Conservation (phyloP, 2,888 invertebrate genomes). For the Hydriomena furcata region DNA sequence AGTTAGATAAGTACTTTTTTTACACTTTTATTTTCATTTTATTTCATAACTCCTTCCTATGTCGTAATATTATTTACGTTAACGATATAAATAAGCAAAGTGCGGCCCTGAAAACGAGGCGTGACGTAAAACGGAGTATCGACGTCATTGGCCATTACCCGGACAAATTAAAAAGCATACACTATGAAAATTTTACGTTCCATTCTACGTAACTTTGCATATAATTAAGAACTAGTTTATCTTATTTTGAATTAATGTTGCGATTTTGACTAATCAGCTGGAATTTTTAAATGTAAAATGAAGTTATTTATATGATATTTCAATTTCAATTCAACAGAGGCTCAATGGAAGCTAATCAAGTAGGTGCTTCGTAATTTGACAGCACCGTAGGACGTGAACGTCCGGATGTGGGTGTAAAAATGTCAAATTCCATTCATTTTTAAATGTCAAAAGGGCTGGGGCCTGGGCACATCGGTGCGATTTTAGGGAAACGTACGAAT, state of each 20-base stretch:
- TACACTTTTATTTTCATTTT: constrained; percentile 26
- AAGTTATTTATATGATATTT: background rate
- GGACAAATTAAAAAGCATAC: constrained; percentile 42
- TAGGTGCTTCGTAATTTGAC: constrained; percentile 39
- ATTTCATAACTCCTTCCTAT: constrained; percentile 28
- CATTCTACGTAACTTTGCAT: constrained; percentile 43
- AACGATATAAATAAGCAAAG: constrained; percentile 65
- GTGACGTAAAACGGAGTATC: constrained; percentile 68
- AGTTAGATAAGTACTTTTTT: too few relatives aligned
- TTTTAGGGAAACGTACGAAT: constrained; percentile 51
- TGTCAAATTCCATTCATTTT: constrained; percentile 51
- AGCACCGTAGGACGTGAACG: constrained; percentile 45
- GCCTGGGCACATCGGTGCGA: constrained; percentile 56
- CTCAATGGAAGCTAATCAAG: background rate
- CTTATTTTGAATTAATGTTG: background rate
- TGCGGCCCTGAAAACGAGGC: constrained; percentile 77
- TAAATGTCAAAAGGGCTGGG: constrained; percentile 76
- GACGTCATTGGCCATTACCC: constrained; percentile 70
- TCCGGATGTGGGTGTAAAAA: constrained; percentile 53
- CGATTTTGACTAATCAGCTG: background rate
- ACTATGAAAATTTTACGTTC: constrained; percentile 49
- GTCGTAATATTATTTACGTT: constrained; percentile 57
- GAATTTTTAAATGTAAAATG: background rate
- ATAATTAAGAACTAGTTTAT: background rate
- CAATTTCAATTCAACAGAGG: too few relatives aligned